Base-by-base conservation (phyloP, 1,140 invertebrate genomes). In the Mycetomoellerius zeteki region DNA sequence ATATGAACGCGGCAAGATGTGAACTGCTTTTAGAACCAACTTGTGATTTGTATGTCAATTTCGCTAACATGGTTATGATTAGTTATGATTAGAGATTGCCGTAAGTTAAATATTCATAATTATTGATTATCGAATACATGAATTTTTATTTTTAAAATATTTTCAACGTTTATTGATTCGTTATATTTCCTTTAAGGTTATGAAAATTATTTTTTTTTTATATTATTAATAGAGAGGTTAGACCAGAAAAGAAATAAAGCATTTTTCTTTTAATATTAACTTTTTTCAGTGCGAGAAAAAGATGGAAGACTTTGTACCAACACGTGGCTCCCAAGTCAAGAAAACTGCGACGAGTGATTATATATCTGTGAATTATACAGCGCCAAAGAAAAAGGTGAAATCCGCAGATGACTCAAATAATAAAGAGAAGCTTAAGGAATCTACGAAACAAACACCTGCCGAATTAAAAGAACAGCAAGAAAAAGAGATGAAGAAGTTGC, bases 401-500 rank as follows among this genome's bases (percentile, higher is more conserved):
- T 87, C 91, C 43, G 72, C 24, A 54, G 80, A 80, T 24, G 14
- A 81, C 19, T n/a, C 65, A 7, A 60, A 86, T 16, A 12, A 7
- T 24, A 71, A 58, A 4, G 33, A 75, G 21, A n/a, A 75, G 3
- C 14, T 27, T 12, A 7, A 27, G 21, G n/a, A 54, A 12, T 24
- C 47, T 27, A 50, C 1, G 5, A 76, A 14, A 37, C 24, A 16
- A 85, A 54, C 71, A 0, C 50, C 78, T 54, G 58, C 62, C 0
- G 89, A 94, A 77, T 24, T 82, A 3, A 93, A 64, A 62, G 87
- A 73, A 14, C 75, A 93, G 33, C 93, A 94, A 86, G 96, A 96
- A 89, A 90, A 96, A 30, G 96, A 96, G 85, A 97, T 97, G 87
- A 96, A 96, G 65, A 95, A 93, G 77, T 94, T 95, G 0, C 95